phyloP scores from a whole-genome alignment of 2,888 invertebrate species.

The Pycnomerus fuliginosus region DNA sequence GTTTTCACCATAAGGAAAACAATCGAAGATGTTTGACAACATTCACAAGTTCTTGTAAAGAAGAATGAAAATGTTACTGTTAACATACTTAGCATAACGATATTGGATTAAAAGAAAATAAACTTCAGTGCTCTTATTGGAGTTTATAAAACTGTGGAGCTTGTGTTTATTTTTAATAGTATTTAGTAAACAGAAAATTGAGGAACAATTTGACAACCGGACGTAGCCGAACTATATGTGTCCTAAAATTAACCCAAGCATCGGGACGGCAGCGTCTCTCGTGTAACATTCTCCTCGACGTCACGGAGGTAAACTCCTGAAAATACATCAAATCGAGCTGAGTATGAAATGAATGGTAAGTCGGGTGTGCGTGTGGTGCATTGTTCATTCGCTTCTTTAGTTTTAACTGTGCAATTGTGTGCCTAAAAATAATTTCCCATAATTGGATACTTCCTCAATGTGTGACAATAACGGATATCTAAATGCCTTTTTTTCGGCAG shows the following conservation, averaged over 20 bases:
- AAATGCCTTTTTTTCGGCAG: slow-evolving; percentile 17
- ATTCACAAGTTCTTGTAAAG: too few relatives aligned
- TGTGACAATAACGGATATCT: slow-evolving; percentile 5
- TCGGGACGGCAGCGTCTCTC: slow-evolving; percentile 32
- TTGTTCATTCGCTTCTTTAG: neutral
- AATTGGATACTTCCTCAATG: slow-evolving; percentile 9
- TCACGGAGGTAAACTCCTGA: slow-evolving; percentile 29
- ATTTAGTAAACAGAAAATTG: slow-evolving; percentile 39
- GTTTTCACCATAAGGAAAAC: too few relatives aligned
- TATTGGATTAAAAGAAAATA: too few relatives aligned
- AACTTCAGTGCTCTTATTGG: too few relatives aligned
- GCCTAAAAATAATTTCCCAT: slow-evolving; percentile 9
- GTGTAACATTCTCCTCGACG: slow-evolving; percentile 25
- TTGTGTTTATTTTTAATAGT: slow-evolving; percentile 28
- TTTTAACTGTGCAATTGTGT: slow-evolving; percentile 1
- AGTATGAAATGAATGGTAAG: slow-evolving; percentile 10
- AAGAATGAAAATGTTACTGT: too few relatives aligned
- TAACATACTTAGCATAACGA: too few relatives aligned
- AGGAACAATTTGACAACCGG: slow-evolving; percentile 47
- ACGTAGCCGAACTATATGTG: slow-evolving; percentile 45
- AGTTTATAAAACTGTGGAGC: too few relatives aligned
- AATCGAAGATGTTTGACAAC: too few relatives aligned
- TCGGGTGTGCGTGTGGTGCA: slow-evolving; percentile 8
- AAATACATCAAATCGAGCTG: slow-evolving; percentile 27
- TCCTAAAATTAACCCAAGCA: slow-evolving; percentile 47